Percentiles rank a stretch among this genome's conserved stretches.
phyloP scores from a whole-genome alignment of 1,140 invertebrate species.

The Sinonovacula constricta region DNA sequence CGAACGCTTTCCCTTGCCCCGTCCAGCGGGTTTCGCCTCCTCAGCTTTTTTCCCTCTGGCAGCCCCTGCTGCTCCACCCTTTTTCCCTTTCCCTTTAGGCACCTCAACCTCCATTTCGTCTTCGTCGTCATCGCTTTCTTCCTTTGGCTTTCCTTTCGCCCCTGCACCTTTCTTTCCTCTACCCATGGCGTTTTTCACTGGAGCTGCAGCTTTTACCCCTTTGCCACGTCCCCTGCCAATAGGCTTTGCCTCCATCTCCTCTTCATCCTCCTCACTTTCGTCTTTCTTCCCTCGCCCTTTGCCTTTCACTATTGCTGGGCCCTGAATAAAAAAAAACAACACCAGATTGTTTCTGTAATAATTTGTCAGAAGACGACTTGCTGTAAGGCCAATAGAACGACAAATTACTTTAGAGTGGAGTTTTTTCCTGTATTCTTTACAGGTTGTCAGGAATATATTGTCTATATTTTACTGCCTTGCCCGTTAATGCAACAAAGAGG shows the following conservation, averaged over 20 bases:
- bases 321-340: background rate
- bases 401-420: no score
- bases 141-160: background rate
- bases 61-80: background rate
- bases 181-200: no score
- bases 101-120: background rate
- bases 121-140: slow-evolving; percentile 1
- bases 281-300: background rate
- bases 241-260: background rate
- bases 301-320: background rate
- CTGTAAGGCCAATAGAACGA: no score
- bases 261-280: background rate
- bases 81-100: background rate
- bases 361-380: background rate
- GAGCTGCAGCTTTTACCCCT: background rate
- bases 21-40: background rate
- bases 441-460: no score
- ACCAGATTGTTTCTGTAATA: background rate
- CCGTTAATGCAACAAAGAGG: no score
- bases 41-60: slow-evolving; percentile 3
- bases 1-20: slow-evolving; percentile 13
- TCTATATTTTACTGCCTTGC: no score
- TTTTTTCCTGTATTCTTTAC: no score
- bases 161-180: background rate
- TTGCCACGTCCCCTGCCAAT: background rate